phyloP scores from a whole-genome alignment of 2,888 invertebrate genomes.

The Agapetus fuscipes region DNA sequence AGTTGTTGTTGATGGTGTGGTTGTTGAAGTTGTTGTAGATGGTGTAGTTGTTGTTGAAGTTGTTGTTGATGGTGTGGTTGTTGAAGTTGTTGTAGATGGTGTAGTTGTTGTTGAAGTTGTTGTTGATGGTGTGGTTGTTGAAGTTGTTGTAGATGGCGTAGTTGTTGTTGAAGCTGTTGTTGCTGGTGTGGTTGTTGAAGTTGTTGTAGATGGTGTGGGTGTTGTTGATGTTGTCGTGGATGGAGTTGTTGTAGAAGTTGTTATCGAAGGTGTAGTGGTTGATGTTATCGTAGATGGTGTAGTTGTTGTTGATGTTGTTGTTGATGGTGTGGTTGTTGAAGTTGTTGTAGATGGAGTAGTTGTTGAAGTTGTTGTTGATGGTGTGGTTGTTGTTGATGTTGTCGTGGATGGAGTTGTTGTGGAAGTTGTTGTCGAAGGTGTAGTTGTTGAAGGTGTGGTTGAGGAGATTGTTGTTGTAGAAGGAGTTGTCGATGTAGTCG shows the following conservation, averaged over 20 bases:
- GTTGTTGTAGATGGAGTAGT: no score
- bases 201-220: no score
- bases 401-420: not conserved
- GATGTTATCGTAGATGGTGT: not conserved
- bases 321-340: not conserved
- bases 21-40: not conserved
- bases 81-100: not conserved
- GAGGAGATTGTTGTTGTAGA: no score
- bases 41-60: not conserved
- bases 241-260: not conserved
- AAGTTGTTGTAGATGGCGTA: no score
- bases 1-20: not conserved
- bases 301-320: not conserved
- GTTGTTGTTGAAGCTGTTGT: no score
- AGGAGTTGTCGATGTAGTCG: not conserved
- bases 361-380: no score
- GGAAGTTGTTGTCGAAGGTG: no score
- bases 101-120: no score
- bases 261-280: not conserved
- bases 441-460: no score
- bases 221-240: no score
- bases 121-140: not conserved
- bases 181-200: no score
- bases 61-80: not conserved
- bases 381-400: not conserved